These are phyloP conservation scores for Xenopus laevis DNA, from an alignment of 2,113 vertebrate genomes.

Conservation along the genomic window DNA sequence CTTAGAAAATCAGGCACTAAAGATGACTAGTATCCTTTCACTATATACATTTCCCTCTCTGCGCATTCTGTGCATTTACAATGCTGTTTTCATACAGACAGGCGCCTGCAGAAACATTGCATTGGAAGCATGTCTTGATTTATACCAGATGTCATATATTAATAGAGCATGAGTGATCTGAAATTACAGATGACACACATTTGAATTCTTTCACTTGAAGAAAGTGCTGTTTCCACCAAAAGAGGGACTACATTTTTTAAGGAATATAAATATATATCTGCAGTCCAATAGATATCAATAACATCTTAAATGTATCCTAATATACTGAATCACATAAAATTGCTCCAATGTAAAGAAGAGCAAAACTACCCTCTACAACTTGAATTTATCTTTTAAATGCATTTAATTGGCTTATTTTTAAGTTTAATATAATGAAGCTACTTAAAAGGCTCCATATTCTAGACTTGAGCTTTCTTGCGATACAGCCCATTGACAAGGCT, in stretches of 20 bases:
- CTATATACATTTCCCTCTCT: neutral
- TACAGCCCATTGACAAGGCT: too few relatives aligned
- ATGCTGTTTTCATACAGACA: conserved; percentile 11
- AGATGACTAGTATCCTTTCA: conserved; percentile 1
- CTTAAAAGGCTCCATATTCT: too few relatives aligned
- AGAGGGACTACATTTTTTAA: neutral
- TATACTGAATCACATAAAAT: too few relatives aligned
- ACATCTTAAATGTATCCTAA: too few relatives aligned
- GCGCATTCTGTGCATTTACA: conserved; percentile 13
- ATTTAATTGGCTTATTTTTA: too few relatives aligned
- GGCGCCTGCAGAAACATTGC: conserved; percentile 19
- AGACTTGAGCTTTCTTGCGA: too few relatives aligned
- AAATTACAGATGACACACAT: conserved; percentile 16
- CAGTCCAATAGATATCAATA: too few relatives aligned
- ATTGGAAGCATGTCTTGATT: conserved; percentile 2
- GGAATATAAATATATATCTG: too few relatives aligned
- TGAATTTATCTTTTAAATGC: too few relatives aligned
- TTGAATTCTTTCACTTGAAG: conserved; percentile 13
- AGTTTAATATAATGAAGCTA: too few relatives aligned
- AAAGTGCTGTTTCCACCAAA: neutral
- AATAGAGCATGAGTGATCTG: conserved; percentile 25
- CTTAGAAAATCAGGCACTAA: conserved; percentile 17
- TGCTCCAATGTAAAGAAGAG: too few relatives aligned
- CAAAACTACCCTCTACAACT: too few relatives aligned
- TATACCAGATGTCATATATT: conserved; percentile 33